Base-by-base conservation (phyloP, 2,113 vertebrate genomes). In the Nestor notabilis region DNA sequence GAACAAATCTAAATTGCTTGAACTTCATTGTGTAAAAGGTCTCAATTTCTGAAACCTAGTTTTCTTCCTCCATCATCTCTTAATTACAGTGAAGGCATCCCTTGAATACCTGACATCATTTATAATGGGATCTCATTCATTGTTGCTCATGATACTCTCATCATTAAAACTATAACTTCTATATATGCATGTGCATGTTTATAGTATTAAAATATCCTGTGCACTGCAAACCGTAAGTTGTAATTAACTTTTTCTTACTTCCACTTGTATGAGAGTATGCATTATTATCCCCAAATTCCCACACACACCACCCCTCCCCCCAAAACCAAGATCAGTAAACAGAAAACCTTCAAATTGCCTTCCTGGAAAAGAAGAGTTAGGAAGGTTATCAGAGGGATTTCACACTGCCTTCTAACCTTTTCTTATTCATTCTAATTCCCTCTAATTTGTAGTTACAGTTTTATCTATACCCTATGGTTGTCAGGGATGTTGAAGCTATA, bases 21-120 rank as follows among this genome's bases (percentile, higher is more conserved):
- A 96, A 93, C 76, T 93, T 71, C 33, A 61, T 65, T 94, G 83
- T 92, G 55, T 41, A 77, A 86, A 80, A 95, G 75, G 68, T 90
- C 55, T 90, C 56, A 16, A 1, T 93, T 92, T 92, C 58, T 65
- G 77, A 95, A 89, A 64, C 52, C 53, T 89, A 31, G 33, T 90
- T 92, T 88, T 76, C 52, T 89, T 89, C 52, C 11, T 61, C 24
- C 2, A 7, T 70, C 69, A 69, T 92, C 56, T 87, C 47, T 92
- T 93, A 93, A 94, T 93, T 96, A 89, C 77, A 84, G 52, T 79
- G 76, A 78, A 84, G 86, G 56, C 0, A 0, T 85, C 52, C 41
- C 65, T 95, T 82, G 52, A 95, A 91, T 82, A 70, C 33, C 25
- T 79, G 41, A 69, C 28, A 46, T 64, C 0, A 4, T 85, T 82